These are phyloP conservation scores for Sander vitreus DNA, from an alignment of 2,113 vertebrate genomes.

Conservation along the genomic window DNA sequence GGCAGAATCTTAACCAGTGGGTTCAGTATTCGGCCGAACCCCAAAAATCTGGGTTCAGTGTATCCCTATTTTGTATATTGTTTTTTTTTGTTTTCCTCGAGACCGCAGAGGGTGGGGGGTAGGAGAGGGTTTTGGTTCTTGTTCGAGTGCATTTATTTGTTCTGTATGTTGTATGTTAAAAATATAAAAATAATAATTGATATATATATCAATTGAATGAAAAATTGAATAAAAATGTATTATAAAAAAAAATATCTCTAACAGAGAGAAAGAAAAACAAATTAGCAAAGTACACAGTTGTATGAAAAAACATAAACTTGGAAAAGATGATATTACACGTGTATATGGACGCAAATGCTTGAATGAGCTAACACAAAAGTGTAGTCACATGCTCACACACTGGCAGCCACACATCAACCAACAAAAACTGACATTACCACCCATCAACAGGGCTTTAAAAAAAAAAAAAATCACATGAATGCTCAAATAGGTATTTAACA, in stretches of 20 bases:
- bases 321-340: background rate
- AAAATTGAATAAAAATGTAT: too few relatives aligned
- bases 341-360: background rate
- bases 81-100: too few relatives aligned
- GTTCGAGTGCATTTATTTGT: too few relatives aligned
- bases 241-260: background rate
- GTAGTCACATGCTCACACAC: background rate
- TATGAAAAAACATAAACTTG: background rate
- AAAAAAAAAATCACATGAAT: constrained; percentile 22
- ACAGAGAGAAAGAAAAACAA: background rate
- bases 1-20: too few relatives aligned
- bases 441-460: constrained; percentile 32
- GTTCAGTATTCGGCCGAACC: too few relatives aligned
- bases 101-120: too few relatives aligned
- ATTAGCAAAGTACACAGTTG: background rate
- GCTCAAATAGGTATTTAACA: constrained; percentile 47
- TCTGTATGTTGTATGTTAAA: too few relatives aligned
- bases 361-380: constrained; percentile 1
- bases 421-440: constrained; percentile 26
- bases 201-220: too few relatives aligned
- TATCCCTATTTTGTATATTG: too few relatives aligned
- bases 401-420: constrained; percentile 16
- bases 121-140: too few relatives aligned
- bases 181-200: too few relatives aligned
- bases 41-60: too few relatives aligned